Conservation (phyloP, 2,888 invertebrate species). For the Spilarctia lutea region DNA sequence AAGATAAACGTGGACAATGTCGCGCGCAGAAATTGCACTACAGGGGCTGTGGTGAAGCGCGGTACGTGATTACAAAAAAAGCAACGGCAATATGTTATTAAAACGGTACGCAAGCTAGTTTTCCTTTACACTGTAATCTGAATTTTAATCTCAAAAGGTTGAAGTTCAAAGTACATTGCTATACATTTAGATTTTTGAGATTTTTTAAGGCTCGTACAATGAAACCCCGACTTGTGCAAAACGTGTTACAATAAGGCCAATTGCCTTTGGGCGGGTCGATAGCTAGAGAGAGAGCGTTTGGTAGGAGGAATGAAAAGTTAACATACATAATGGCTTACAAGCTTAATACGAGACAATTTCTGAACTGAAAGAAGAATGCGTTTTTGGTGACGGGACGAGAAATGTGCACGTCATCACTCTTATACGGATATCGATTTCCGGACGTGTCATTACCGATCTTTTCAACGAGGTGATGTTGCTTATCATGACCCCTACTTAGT, state of each 20-base stretch:
- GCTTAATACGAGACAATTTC: not conserved
- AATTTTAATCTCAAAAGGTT: not conserved
- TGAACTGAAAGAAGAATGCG: not conserved
- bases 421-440: not conserved
- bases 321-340: not conserved
- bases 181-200: slow-evolving; percentile 3
- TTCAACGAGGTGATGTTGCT: not conserved
- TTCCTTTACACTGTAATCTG: not conserved
- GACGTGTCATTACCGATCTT: not conserved
- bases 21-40: not conserved
- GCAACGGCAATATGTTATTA: not conserved
- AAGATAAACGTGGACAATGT: not conserved
- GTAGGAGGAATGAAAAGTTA: not conserved
- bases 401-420: not conserved
- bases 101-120: not conserved
- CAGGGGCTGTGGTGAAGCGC: not conserved
- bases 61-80: not conserved
- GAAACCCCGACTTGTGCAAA: slow-evolving; percentile 20
- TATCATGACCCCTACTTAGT: not conserved
- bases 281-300: slow-evolving; percentile 29
- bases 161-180: not conserved
- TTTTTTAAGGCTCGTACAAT: slow-evolving; percentile 26
- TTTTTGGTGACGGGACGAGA: not conserved
- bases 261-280: slow-evolving; percentile 40
- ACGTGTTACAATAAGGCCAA: slow-evolving; percentile 35